Evolutionary conservation across 1,140 invertebrate species (phyloP), one percentile per base, ranked within the genome.

Genomic region (Hylaeus anthracinus): DNA sequence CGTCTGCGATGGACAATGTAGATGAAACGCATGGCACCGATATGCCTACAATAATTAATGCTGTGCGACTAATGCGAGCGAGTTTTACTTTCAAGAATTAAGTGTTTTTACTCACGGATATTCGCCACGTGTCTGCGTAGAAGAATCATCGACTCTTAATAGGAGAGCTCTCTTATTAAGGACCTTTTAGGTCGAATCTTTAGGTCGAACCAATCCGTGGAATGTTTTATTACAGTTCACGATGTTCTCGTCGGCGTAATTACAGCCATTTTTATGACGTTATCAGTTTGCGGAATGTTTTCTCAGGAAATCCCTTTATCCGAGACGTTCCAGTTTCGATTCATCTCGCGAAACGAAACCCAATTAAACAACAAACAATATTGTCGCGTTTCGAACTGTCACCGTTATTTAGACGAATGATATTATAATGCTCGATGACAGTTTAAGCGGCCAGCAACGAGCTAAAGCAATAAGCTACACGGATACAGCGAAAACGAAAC

Each of bases 381-480:
- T n/a, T 3, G 56, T 26, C 14, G 56, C 56, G 26, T 26, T 53
- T 51, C 39, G 2, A 15, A 41, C 9, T 37, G 12, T 3, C 15
- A 9, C 12, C 15, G 41, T 64, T 15, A 65, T 74, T 74, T 53
- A 55, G 10, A 75, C 43, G n/a, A 66, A 56, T 45, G 51, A 56
- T 10, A 1, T 15, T 0, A 1, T 74, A 55, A 74, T 55, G 9
- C n/a, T 8, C 5, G 72, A 2, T 65, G 48, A 75, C 51, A 56
- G n/a, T 5, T 66, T 37, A 56, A 66, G n/a, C 39, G 12, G 1
- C 12, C 8, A n/a, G 9, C 10, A 45, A 56, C 56, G 37, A 75
- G 37, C 15, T 43, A 1, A 15, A 5, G 26, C 26, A 26, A 26
- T 26, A 26, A 43, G 9, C 12, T 66, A 6, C 6, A 41, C 12